Conservation (phyloP, 2,888 invertebrate species). For the Harpagoxenus sublaevis region DNA sequence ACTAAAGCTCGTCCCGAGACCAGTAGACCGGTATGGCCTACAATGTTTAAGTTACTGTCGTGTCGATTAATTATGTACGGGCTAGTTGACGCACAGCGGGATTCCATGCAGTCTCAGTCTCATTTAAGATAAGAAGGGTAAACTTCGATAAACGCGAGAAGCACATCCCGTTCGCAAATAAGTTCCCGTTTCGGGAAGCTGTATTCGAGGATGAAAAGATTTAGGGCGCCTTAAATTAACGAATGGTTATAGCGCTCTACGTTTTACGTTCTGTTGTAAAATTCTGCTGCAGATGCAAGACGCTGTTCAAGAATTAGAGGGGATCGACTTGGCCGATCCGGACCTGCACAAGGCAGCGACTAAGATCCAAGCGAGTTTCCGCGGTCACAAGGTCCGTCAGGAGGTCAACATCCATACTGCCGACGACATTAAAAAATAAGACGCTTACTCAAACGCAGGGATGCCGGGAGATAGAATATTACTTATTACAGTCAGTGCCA, state of each 20-base stretch:
- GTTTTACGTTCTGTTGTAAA: slow-evolving; percentile 10
- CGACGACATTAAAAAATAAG: slow-evolving; percentile 75
- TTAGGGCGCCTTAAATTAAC: neutral
- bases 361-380: slow-evolving; percentile 97
- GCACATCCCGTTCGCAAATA: neutral
- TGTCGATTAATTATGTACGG: slow-evolving; percentile 52
- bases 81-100: slow-evolving; percentile 34
- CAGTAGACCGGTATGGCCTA: slow-evolving; percentile 49
- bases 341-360: slow-evolving; percentile 96
- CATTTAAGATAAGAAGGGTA: slow-evolving; percentile 18
- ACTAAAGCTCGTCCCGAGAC: slow-evolving; percentile 34
- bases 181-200: neutral
- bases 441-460: slow-evolving; percentile 41
- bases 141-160: neutral
- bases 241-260: no score
- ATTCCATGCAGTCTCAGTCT: slow-evolving; percentile 21
- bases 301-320: slow-evolving; percentile 91
- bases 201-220: neutral
- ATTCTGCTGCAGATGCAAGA: slow-evolving; percentile 81
- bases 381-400: slow-evolving; percentile 95
- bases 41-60: slow-evolving; percentile 47
- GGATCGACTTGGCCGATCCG: slow-evolving; percentile 94
- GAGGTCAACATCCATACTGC: slow-evolving; percentile 84
- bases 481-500: slow-evolving; percentile 55
- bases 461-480: slow-evolving; percentile 50